These are phyloP conservation scores for Halictus ligatus DNA, from an alignment of 2,888 invertebrate species.

Conservation along the genomic window DNA sequence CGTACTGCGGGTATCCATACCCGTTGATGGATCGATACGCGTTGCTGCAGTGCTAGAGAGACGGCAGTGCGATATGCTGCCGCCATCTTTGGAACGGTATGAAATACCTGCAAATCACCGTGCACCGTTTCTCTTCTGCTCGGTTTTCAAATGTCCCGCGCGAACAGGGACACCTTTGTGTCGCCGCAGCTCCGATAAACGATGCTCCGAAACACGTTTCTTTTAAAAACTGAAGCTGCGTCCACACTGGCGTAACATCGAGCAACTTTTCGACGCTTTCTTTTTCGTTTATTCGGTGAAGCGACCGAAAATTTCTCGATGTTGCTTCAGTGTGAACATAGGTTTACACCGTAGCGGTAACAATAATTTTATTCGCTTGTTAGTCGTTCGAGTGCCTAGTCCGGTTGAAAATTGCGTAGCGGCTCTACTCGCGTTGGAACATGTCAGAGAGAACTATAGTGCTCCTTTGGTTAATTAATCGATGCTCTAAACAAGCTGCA, in stretches of 20 bases:
- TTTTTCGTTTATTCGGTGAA: no score
- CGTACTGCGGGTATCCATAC: slow-evolving; percentile 79
- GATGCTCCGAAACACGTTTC: neutral
- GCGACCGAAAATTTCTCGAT: neutral
- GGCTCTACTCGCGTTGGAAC: neutral
- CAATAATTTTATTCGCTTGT: neutral
- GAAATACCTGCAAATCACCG: slow-evolving; percentile 49
- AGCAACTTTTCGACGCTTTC: no score
- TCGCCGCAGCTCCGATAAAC: neutral
- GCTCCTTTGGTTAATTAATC: neutral
- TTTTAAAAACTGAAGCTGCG: neutral
- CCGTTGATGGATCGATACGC: slow-evolving; percentile 80
- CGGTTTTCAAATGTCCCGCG: slow-evolving; percentile 50
- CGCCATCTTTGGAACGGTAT: slow-evolving; percentile 64
- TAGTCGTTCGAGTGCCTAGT: no score
- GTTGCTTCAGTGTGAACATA: neutral
- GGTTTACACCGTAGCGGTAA: neutral
- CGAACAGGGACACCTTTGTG: neutral
- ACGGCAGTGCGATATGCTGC: slow-evolving; percentile 58
- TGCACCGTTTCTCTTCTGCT: slow-evolving; percentile 19
- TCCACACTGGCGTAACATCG: no score
- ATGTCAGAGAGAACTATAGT: neutral
- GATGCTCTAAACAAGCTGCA: neutral
- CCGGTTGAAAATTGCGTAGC: no score
- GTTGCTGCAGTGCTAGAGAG: slow-evolving; percentile 71